These are phyloP conservation scores for Alexandromys fortis DNA, from an alignment of 2,113 vertebrate genomes.

Conservation along the genomic window DNA sequence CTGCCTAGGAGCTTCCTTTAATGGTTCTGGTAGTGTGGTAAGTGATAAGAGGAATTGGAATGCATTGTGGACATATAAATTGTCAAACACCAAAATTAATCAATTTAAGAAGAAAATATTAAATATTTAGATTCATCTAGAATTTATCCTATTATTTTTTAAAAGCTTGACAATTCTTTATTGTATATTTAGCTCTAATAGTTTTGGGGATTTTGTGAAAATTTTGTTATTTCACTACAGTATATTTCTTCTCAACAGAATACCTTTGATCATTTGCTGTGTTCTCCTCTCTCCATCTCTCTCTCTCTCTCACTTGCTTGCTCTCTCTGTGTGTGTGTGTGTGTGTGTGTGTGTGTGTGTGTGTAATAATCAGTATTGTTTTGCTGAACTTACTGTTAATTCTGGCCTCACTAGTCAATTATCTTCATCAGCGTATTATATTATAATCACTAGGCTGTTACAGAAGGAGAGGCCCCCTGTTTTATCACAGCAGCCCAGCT, in stretches of 20 bases:
- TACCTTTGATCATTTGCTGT: neutral
- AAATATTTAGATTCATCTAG: neutral
- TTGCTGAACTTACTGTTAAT: neutral
- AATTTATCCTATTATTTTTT: neutral
- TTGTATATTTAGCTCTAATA: neutral
- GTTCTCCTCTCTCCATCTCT: neutral
- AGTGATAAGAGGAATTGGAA: neutral
- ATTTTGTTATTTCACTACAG: neutral
- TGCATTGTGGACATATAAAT: neutral
- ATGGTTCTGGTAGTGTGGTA: neutral
- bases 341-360: neutral
- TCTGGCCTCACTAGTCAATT: neutral
- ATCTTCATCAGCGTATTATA: neutral
- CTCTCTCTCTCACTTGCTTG: fast-evolving
- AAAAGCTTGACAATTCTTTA: neutral
- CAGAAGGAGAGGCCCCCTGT: too few relatives aligned
- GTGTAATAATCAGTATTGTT: neutral
- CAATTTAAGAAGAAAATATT: neutral
- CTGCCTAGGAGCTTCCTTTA: neutral
- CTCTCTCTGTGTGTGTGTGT: fast-evolving
- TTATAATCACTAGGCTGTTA: neutral
- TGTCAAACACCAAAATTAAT: neutral
- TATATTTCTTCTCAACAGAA: neutral
- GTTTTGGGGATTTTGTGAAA: neutral
- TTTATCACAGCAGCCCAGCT: too few relatives aligned